Evolutionary conservation across 2,888 invertebrate species (phyloP).

Genomic region (Agrilus mali): DNA sequence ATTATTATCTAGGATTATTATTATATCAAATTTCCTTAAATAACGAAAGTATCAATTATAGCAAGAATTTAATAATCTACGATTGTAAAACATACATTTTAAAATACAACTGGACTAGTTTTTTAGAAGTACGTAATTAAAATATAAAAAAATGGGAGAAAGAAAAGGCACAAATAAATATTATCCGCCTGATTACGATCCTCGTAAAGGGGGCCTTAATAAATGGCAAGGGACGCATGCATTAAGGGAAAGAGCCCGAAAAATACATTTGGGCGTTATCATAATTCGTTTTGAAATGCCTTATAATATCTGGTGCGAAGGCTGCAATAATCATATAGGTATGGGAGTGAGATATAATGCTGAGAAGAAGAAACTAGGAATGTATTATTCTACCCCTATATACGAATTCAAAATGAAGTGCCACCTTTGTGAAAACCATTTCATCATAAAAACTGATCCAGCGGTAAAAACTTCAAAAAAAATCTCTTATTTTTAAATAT

Average conservation of each 20-base stretch:
- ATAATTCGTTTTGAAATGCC: slow-evolving; percentile 99
- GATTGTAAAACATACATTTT: too few relatives aligned
- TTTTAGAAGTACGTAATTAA: too few relatives aligned
- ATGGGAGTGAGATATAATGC: slow-evolving; percentile 99
- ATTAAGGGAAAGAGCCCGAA: slow-evolving; percentile 88
- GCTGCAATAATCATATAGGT: slow-evolving; percentile 95
- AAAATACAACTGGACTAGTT: too few relatives aligned
- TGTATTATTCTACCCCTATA: slow-evolving; percentile 96
- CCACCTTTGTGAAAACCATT: slow-evolving; percentile 93
- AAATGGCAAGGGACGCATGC: slow-evolving; percentile 93
- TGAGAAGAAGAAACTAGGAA: slow-evolving; percentile 85
- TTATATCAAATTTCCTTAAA: too few relatives aligned
- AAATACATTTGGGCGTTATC: slow-evolving; percentile 88
- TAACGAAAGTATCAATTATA: too few relatives aligned
- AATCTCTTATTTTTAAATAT: slow-evolving; percentile 1
- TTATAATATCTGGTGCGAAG: slow-evolving; percentile 99
- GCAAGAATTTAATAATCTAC: too few relatives aligned
- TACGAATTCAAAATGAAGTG: slow-evolving; percentile 99
- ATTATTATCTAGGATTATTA: too few relatives aligned
- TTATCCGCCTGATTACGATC: slow-evolving; percentile 98
- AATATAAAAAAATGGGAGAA: slow-evolving; percentile 70
- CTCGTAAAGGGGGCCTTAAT: slow-evolving; percentile 86
- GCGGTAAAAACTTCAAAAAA: slow-evolving; percentile 47
- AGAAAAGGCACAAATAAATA: slow-evolving; percentile 96
- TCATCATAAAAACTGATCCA: slow-evolving; percentile 97